A percentile compares a stretch with the other conserved stretches of the same genome.
These are phyloP conservation scores for Ochropacha duplaris DNA, from an alignment of 2,888 invertebrate genomes.

Conservation along the genomic window DNA sequence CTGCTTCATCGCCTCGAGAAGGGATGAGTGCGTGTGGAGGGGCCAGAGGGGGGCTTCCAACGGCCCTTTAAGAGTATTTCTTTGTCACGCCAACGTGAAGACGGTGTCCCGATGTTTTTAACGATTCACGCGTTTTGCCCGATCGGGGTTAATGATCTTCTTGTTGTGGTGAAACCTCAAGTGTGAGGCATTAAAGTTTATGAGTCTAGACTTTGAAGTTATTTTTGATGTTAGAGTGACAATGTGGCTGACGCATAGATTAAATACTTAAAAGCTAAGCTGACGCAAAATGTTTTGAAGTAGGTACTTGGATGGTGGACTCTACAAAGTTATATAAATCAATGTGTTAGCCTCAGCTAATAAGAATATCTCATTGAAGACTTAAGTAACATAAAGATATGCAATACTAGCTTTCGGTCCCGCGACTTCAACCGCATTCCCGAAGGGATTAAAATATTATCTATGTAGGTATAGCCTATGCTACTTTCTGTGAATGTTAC, in stretches of 20 bases:
- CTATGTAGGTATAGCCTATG: no score
- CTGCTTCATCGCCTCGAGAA: neutral
- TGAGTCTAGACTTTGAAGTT: conserved; percentile 1
- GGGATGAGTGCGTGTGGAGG: neutral
- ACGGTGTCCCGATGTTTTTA: conserved; percentile 22
- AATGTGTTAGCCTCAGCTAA: no score
- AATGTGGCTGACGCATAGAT: neutral
- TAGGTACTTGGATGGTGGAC: no score
- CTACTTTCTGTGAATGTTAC: no score
- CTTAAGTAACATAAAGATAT: no score
- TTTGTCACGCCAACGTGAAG: conserved; percentile 35
- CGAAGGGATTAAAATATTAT: no score
- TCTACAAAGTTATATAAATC: no score
- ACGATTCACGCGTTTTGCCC: conserved; percentile 13
- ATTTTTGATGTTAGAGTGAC: conserved; percentile 2
- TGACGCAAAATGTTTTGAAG: neutral
- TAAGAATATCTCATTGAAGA: no score
- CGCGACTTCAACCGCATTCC: no score
- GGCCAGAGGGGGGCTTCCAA: conserved; percentile 12
- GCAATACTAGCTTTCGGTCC: no score
- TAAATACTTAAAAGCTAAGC: neutral
- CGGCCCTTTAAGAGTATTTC: conserved; percentile 41
- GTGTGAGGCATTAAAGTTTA: neutral
- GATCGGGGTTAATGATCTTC: conserved; percentile 8
- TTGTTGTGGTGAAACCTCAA: neutral